Evolutionary conservation across 2,797 vertebrate species (phyloP).

Genomic region (Hybognathus amarus): DNA sequence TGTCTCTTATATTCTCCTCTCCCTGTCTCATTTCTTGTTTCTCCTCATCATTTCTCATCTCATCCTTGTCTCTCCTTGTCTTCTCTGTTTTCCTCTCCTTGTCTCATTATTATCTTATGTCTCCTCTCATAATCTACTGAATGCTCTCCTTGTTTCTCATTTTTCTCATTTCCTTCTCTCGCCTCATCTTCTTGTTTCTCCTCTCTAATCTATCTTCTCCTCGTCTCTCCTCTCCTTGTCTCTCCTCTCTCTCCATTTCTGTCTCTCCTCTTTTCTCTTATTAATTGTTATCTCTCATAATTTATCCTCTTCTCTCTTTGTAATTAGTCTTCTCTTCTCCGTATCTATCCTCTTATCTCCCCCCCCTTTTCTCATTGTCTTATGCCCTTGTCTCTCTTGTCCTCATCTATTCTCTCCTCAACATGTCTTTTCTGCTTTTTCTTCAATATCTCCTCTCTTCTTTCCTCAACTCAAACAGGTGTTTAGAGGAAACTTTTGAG

Average conservation of each 20-base stretch:
- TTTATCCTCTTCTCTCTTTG: neutral
- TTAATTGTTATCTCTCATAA: neutral
- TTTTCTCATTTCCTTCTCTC: neutral
- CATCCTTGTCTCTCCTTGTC: neutral
- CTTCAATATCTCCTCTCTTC: neutral
- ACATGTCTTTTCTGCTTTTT: neutral
- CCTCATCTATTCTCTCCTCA: neutral
- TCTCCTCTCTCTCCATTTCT: neutral
- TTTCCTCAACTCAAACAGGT: neutral
- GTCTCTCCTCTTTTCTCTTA: neutral
- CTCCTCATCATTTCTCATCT: neutral
- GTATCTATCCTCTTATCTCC: neutral
- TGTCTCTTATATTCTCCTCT: neutral
- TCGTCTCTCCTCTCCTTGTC: neutral
- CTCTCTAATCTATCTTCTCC: neutral
- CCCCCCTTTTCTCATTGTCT: neutral
- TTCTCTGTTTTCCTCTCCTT: neutral
- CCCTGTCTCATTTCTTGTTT: neutral
- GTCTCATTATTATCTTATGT: neutral
- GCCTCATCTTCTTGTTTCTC: neutral
- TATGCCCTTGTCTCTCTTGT: neutral
- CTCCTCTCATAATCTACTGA: neutral
- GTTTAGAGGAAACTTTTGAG: neutral
- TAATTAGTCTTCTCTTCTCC: neutral
- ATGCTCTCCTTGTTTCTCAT: neutral